Conservation (phyloP, 2,888 invertebrate genomes). For the Brachyptera risi region DNA sequence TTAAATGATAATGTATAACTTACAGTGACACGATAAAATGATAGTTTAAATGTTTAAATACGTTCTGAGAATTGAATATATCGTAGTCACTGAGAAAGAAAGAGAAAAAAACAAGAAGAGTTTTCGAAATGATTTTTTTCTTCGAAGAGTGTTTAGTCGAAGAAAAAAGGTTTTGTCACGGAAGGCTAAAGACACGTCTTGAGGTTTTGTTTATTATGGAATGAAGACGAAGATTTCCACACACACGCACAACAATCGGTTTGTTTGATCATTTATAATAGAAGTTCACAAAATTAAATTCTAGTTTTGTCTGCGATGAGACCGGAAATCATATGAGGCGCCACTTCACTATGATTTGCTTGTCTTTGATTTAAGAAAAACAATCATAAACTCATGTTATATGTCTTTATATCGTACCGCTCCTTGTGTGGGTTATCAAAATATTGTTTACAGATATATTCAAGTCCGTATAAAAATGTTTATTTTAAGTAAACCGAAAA, state of each 20-base stretch:
- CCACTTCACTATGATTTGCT: background rate
- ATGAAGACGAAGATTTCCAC: background rate
- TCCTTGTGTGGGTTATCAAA: no score
- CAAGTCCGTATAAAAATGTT: no score
- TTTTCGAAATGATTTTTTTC: no score
- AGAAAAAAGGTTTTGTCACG: slow-evolving; percentile 10
- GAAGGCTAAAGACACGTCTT: slow-evolving; percentile 2
- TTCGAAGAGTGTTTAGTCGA: background rate
- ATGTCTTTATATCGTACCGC: no score
- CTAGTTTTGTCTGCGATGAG: background rate
- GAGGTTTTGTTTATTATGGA: slow-evolving; percentile 6
- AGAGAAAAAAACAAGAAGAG: no score
- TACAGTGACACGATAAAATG: no score
- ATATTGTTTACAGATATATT: no score
- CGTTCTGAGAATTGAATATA: no score
- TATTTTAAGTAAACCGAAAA: no score
- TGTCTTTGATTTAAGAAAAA: background rate
- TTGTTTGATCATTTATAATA: background rate
- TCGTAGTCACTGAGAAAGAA: no score
- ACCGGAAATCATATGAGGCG: background rate
- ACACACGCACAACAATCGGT: background rate
- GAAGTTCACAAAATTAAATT: background rate
- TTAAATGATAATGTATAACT: no score
- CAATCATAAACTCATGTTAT: background rate
- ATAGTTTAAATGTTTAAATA: no score